Percentiles rank a stretch among this genome's conserved stretches.
Evolutionary conservation across 2,113 vertebrate species (phyloP).

Genomic region (Bungarus multicinctus): DNA sequence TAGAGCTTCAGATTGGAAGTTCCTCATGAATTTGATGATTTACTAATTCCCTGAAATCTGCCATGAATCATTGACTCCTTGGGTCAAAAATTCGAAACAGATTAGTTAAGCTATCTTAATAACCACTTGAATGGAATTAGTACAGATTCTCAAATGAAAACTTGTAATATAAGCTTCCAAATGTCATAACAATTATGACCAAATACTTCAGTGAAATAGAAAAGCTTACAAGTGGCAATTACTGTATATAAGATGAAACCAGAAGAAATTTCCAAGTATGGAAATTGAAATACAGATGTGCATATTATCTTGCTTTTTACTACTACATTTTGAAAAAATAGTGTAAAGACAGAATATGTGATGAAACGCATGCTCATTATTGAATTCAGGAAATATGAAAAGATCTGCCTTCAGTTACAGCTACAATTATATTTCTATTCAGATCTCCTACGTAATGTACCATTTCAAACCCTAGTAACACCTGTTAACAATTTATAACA

Average conservation of each 20-base stretch:
- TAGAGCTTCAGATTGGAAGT: slow-evolving; percentile 16
- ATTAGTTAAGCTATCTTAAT: not conserved
- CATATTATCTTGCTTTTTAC: not conserved
- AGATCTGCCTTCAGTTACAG: not conserved
- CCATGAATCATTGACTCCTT: slow-evolving; percentile 21
- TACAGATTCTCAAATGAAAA: not conserved
- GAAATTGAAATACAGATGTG: not conserved
- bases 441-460: not conserved
- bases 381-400: not conserved
- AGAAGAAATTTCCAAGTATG: not conserved
- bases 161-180: not conserved
- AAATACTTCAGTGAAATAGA: not conserved
- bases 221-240: not conserved
- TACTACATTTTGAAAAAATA: not conserved
- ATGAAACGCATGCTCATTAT: not conserved
- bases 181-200: not conserved
- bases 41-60: slow-evolving; percentile 2
- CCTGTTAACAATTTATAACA: not conserved
- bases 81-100: slow-evolving; percentile 16
- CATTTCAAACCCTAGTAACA: not conserved
- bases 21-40: slow-evolving; percentile 16
- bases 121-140: not conserved
- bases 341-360: not conserved
- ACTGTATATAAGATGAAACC: not conserved
- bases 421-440: not conserved